Evolutionary conservation across 2,888 invertebrate species (phyloP).

Genomic region (Alloplasta piceator): DNA sequence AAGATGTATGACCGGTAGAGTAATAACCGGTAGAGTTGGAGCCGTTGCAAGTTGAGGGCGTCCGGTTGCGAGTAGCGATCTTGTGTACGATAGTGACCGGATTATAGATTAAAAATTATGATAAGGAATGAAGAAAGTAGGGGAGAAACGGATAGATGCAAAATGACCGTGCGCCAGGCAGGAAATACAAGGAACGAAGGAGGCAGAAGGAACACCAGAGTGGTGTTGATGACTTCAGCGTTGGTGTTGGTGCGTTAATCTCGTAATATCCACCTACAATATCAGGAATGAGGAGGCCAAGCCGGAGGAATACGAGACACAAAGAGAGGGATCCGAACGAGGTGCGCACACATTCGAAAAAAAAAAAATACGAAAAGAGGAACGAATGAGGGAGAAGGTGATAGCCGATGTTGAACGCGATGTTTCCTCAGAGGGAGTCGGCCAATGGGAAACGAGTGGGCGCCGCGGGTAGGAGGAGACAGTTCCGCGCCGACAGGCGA

Average conservation of each 20-base stretch:
- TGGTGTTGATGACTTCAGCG: slow-evolving; percentile 1
- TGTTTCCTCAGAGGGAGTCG: slow-evolving; percentile 73
- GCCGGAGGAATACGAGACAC: slow-evolving; percentile 29
- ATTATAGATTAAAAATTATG: slow-evolving; percentile 20
- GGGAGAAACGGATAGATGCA: slow-evolving; percentile 44
- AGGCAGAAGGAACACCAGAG: background rate
- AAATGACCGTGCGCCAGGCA: slow-evolving; percentile 10
- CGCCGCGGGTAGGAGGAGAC: slow-evolving; percentile 82
- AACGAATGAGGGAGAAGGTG: slow-evolving; percentile 56
- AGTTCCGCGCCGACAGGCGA: slow-evolving; percentile 82
- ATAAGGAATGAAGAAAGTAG: slow-evolving; percentile 49
- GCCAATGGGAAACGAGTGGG: slow-evolving; percentile 80
- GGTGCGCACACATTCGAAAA: slow-evolving; percentile 48
- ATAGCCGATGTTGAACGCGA: slow-evolving; percentile 57
- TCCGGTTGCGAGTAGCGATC: slow-evolving; percentile 1
- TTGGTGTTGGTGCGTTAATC: slow-evolving; percentile 23
- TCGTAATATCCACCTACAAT: slow-evolving; percentile 51
- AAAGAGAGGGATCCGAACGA: too few relatives aligned
- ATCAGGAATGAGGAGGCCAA: slow-evolving; percentile 34
- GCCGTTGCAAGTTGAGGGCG: slow-evolving; percentile 17
- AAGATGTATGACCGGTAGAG: slow-evolving; percentile 16
- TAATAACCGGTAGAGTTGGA: background rate
- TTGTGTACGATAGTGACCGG: background rate
- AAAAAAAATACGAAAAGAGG: slow-evolving; percentile 46
- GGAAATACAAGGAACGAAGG: slow-evolving; percentile 18